These are phyloP conservation scores for Oscheius sp. DNA, from an alignment of 2,888 invertebrate species.

Conservation along the genomic window DNA sequence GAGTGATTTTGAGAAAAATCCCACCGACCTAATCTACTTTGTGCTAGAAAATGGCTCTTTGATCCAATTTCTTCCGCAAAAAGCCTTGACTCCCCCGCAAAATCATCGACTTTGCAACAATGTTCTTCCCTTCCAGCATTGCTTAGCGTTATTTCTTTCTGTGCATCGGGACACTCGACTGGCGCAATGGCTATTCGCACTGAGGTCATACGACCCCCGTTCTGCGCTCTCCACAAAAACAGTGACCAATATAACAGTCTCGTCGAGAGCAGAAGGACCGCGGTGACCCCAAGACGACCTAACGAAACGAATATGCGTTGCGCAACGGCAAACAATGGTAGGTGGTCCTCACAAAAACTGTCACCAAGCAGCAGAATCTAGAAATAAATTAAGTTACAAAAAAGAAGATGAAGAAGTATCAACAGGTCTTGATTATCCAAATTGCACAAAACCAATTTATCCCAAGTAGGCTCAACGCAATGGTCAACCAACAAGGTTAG, in stretches of 20 bases:
- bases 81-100: constrained; percentile 13
- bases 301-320: constrained; percentile 25
- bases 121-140: background rate
- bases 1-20: background rate
- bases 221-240: constrained; percentile 10
- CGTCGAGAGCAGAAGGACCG: constrained; percentile 22
- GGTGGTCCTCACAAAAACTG: constrained; percentile 21
- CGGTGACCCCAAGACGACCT: constrained; percentile 26
- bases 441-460: constrained; percentile 18
- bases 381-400: background rate
- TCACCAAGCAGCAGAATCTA: constrained; percentile 13
- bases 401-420: no score
- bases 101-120: background rate
- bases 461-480: no score
- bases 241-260: background rate
- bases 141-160: background rate
- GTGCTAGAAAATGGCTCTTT: constrained; percentile 19
- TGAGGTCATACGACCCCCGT: constrained; percentile 1
- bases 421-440: no score
- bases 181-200: constrained; percentile 24
- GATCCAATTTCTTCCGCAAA: constrained; percentile 14
- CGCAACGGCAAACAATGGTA: constrained; percentile 25
- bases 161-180: constrained; percentile 21
- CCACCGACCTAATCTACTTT: constrained; percentile 22
- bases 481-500: no score